Percentiles rank a stretch among this genome's conserved stretches.
Evolutionary conservation across 2,888 invertebrate species (phyloP).

Genomic region (Hypomecis punctinalis): DNA sequence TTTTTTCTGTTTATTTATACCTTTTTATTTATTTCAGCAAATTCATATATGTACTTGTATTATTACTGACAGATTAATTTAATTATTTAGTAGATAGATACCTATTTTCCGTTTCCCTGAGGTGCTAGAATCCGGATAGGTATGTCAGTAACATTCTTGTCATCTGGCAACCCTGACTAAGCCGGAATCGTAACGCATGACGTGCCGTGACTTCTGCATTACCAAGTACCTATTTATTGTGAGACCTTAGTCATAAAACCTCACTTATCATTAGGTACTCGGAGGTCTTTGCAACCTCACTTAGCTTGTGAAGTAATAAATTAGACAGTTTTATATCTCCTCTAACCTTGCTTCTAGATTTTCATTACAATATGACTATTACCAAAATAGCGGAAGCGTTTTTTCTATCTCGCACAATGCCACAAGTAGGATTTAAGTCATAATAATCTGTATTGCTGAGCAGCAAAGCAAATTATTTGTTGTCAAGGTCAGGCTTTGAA

Average conservation of each 20-base stretch:
- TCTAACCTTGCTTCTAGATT: constrained; percentile 21
- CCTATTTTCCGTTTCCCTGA: too few species aligned
- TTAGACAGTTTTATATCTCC: constrained; percentile 13
- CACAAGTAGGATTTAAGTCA: constrained; percentile 21
- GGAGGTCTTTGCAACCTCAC: background rate
- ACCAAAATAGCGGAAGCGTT: constrained; percentile 27
- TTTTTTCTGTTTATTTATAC: too few species aligned
- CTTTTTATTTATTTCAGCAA: too few species aligned
- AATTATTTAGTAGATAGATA: too few species aligned
- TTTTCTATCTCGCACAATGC: constrained; percentile 19
- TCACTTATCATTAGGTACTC: background rate
- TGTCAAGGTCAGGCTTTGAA: constrained; percentile 24
- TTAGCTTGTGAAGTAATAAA: constrained; percentile 1
- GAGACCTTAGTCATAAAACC: constrained; percentile 2
- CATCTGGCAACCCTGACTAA: too few species aligned
- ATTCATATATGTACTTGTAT: too few species aligned
- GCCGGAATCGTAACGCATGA: too few species aligned
- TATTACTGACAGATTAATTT: too few species aligned
- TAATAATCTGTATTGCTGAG: constrained; percentile 16
- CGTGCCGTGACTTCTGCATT: too few species aligned
- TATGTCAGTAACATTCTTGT: too few species aligned
- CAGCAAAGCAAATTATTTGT: constrained; percentile 23
- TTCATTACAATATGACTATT: constrained; percentile 10
- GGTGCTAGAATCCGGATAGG: too few species aligned
- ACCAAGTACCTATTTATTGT: too few species aligned